Conservation (phyloP, 2,888 invertebrate species). For the Drosophila macrospina region DNA sequence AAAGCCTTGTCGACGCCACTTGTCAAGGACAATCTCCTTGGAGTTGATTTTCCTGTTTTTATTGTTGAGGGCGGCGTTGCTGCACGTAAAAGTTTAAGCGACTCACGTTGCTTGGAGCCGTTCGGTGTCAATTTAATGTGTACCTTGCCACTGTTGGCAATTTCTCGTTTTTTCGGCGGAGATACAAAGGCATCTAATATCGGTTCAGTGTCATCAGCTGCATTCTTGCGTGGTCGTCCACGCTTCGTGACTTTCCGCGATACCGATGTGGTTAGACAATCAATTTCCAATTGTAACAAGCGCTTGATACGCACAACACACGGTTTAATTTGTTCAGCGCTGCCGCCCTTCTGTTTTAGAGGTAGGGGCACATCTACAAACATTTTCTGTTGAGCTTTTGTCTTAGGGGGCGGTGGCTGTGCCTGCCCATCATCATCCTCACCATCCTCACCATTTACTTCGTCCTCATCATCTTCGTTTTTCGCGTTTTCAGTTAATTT, state of each 20-base stretch:
- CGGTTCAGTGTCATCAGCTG: background rate
- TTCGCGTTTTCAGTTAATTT: background rate
- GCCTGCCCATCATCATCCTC: slow-evolving; percentile 3
- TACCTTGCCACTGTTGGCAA: slow-evolving; percentile 16
- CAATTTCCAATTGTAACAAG: slow-evolving; percentile 25
- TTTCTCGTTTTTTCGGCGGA: slow-evolving; percentile 29
- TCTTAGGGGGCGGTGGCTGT: slow-evolving; percentile 49
- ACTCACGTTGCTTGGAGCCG: slow-evolving; percentile 16
- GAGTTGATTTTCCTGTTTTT: background rate
- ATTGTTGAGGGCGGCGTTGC: slow-evolving; percentile 28
- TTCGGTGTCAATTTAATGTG: slow-evolving; percentile 48
- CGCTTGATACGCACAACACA: slow-evolving; percentile 50
- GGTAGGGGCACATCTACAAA: slow-evolving; percentile 40
- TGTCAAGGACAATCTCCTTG: background rate
- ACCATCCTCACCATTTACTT: background rate
- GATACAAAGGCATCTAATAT: background rate
- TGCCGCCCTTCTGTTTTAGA: background rate
- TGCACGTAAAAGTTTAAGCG: background rate
- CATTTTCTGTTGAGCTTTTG: slow-evolving; percentile 72
- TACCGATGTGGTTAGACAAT: background rate
- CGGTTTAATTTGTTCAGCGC: background rate
- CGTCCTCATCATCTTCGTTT: background rate
- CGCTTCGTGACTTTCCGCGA: background rate
- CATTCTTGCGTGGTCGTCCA: slow-evolving; percentile 12
- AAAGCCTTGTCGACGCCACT: slow-evolving; percentile 11